Base-by-base conservation (phyloP, 2,888 invertebrate species). In the Ochropleura leucogaster region DNA sequence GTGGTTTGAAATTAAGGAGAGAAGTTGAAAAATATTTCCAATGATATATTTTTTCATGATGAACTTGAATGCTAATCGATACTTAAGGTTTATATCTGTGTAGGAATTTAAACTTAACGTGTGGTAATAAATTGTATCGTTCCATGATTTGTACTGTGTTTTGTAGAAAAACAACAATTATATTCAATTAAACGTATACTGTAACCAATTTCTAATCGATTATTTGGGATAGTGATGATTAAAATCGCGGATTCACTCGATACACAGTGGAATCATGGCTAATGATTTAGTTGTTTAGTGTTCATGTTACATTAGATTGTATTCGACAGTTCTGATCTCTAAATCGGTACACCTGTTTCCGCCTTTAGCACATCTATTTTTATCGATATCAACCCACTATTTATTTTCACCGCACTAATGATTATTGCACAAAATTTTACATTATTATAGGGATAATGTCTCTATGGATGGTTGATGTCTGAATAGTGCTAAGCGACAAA, bases 1-100 rank as follows among this genome's bases (percentile, higher is more conserved):
- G 93, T 93, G 95, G 95, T 95, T 95, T 92, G 95, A 94, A 92
- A 93, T 94, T 94, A 95, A 94, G 95, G 92, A 94, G 94, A 94
- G 91, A 95, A 94, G 95, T 95, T 95, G 95, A 96, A 94, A 93
- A 95, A 95, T 95, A 96, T 96, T 96, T 96, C 96, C 94, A 94
- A 95, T 95, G 93, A 96, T 96, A 96, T 96, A 96, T 96, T 96
- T 96, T 96, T 96, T 96, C 96, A 96, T 96, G 95, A 95, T 94
- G 93, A 95, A 94, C 95, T 96, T 94, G 95, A 95, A 93, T 94
- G 94, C 95, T 96, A 96, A 95, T 95, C 94, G 93, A 92, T 95
- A 96, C 92, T 96, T 96, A 96, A 95, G 95, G 92, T 95, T 95
- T 95, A 94, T 95, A 96, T 94, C 95, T 96, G 96, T 96, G 95